These are phyloP conservation scores for Porites evermanni DNA, from an alignment of 92 coral and sea anemone species.

Conservation along the genomic window DNA sequence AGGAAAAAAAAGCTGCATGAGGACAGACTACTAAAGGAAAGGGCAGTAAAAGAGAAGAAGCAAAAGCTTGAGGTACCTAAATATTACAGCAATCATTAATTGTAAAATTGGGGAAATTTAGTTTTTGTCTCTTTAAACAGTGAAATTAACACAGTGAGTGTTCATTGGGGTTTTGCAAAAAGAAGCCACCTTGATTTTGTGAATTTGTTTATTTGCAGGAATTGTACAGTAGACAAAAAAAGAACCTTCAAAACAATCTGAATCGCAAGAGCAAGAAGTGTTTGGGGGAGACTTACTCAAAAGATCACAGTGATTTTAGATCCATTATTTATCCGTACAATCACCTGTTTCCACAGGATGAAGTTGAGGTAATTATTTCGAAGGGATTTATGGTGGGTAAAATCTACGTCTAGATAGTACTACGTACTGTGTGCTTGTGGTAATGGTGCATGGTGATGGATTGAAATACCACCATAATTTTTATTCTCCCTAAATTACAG, in stretches of 20 bases:
- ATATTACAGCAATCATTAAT: neutral
- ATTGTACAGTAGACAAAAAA: constrained; percentile 88
- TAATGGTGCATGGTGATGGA: too few species aligned
- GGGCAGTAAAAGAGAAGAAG: constrained; percentile 85
- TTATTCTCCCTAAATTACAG: too few species aligned
- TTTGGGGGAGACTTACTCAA: constrained; percentile 88
- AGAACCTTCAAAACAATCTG: constrained; percentile 74
- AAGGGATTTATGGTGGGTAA: too few species aligned
- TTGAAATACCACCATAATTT: too few species aligned
- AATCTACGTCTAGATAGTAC: too few species aligned
- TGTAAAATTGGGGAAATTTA: neutral
- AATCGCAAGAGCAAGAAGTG: constrained; percentile 71
- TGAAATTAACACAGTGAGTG: too few species aligned
- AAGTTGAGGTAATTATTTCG: constrained; percentile 62
- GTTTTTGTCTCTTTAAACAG: too few species aligned
- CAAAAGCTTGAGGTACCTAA: constrained; percentile 75
- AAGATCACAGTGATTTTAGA: constrained; percentile 63
- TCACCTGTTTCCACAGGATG: constrained; percentile 67
- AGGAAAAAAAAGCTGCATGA: constrained; percentile 85
- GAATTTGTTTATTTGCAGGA: constrained; percentile 52
- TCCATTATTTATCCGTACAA: constrained; percentile 54
- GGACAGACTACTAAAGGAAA: constrained; percentile 81
- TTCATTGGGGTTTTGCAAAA: too few species aligned
- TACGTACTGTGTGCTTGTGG: too few species aligned
- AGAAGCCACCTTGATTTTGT: too few species aligned